Percentiles rank a stretch among this genome's conserved stretches.
Evolutionary conservation across 92 coral and sea anemone genomes (phyloP).

Genomic region (Meandrina meandrites): DNA sequence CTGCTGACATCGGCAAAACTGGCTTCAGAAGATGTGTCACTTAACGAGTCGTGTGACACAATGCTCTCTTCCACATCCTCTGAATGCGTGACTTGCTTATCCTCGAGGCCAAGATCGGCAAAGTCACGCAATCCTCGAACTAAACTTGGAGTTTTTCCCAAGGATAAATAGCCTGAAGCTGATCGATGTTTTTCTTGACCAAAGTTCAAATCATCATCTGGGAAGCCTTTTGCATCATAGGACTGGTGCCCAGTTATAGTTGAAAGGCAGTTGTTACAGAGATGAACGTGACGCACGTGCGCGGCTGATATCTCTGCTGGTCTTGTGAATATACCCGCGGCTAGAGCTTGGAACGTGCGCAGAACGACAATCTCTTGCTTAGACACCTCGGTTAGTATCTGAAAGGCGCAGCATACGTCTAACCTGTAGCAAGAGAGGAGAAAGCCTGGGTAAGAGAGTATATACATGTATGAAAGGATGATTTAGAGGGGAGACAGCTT

Average conservation of each 20-base stretch:
- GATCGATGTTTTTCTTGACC: slow-evolving; percentile 12
- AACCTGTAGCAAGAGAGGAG: slow-evolving; percentile 46
- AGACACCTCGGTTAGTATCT: slow-evolving; percentile 82
- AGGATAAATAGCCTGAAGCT: slow-evolving; percentile 41
- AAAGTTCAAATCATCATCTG: slow-evolving; percentile 17
- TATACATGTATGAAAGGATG: too few species aligned
- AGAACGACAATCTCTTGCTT: slow-evolving; percentile 68
- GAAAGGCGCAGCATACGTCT: slow-evolving; percentile 85
- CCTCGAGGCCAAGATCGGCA: slow-evolving; percentile 58
- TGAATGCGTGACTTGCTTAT: not conserved
- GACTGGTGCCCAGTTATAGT: slow-evolving; percentile 60
- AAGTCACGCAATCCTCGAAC: slow-evolving; percentile 83
- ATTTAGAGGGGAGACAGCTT: too few species aligned
- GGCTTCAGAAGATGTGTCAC: slow-evolving; percentile 84
- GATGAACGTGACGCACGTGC: slow-evolving; percentile 79
- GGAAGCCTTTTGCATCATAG: slow-evolving; percentile 13
- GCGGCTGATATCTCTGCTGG: slow-evolving; percentile 78
- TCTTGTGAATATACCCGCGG: slow-evolving; percentile 74
- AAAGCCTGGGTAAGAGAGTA: not conserved
- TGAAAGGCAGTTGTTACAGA: slow-evolving; percentile 78
- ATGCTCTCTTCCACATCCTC: slow-evolving; percentile 56
- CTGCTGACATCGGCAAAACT: slow-evolving; percentile 91
- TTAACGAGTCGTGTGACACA: slow-evolving; percentile 53
- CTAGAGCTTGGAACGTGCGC: slow-evolving; percentile 82
- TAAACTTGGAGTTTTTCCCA: slow-evolving; percentile 78